These are phyloP conservation scores for Pterobdella sp. DNA, from an alignment of 2,888 invertebrate species.

Conservation along the genomic window DNA sequence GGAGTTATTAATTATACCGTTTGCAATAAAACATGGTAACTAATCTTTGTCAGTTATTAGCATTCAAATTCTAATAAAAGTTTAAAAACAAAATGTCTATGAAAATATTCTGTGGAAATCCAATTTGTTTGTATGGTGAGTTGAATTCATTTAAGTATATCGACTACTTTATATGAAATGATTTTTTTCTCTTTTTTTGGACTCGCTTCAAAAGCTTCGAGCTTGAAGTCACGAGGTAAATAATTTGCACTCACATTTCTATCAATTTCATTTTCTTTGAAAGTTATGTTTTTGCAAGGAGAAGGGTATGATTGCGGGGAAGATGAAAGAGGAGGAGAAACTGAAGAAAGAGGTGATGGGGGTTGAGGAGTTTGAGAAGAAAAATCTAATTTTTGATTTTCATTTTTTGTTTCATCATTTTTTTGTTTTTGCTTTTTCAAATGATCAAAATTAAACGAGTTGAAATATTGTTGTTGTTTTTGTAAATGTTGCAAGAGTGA, in stretches of 20 bases:
- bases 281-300: neutral
- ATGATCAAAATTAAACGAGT: neutral
- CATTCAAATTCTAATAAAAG: too few relatives aligned
- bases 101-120: too few relatives aligned
- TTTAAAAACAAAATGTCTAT: too few relatives aligned
- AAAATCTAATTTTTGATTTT: neutral
- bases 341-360: neutral
- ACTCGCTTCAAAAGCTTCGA: neutral
- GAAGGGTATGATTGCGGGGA: neutral
- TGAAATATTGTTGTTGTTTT: neutral
- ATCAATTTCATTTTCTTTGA: neutral
- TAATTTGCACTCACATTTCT: neutral
- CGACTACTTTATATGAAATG: neutral
- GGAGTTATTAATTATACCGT: too few relatives aligned
- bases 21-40: too few relatives aligned
- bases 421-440: neutral
- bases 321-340: neutral
- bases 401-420: neutral
- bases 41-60: too few relatives aligned
- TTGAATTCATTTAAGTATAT: neutral
- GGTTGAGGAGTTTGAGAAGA: neutral
- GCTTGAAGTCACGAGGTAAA: neutral
- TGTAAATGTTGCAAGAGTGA: neutral
- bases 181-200: neutral
- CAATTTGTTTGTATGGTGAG: too few relatives aligned